Conservation (phyloP, 2,113 vertebrate genomes). For the Hyaena hyaena region DNA sequence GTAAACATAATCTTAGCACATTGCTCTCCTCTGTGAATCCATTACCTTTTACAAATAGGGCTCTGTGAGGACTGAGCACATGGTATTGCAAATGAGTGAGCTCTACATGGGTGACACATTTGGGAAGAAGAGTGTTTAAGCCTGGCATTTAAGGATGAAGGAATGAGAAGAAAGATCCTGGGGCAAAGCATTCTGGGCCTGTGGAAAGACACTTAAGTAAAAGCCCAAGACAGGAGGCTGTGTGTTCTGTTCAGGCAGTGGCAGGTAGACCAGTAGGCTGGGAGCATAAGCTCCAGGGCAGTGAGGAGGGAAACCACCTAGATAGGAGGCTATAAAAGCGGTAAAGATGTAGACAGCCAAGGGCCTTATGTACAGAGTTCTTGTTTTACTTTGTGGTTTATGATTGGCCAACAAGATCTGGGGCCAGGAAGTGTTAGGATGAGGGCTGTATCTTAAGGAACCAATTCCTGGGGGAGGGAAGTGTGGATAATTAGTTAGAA, state of each 20-base stretch:
- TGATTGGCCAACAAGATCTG: background rate
- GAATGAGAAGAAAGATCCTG: background rate
- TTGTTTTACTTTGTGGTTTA: background rate
- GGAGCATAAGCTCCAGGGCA: fast-evolving
- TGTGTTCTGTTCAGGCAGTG: background rate
- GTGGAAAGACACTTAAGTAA: background rate
- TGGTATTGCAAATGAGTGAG: background rate
- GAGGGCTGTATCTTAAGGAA: background rate
- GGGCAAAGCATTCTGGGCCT: background rate
- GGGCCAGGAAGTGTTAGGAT: background rate
- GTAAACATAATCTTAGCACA: background rate
- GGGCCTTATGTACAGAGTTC: background rate
- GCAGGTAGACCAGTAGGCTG: background rate
- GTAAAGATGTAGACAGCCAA: background rate
- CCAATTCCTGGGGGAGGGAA: background rate
- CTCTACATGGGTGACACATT: background rate
- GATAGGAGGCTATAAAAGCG: background rate
- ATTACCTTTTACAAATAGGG: background rate
- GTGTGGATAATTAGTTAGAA: background rate
- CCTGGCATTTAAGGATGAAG: background rate
- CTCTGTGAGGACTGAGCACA: background rate
- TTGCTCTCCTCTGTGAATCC: background rate
- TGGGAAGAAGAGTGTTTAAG: background rate
- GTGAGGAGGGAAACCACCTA: fast-evolving
- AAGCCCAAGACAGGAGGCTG: background rate